Percentiles rank a stretch among this genome's conserved stretches.
These are phyloP conservation scores for Catharus fuscescens DNA, from an alignment of 2,113 vertebrate genomes.

Conservation along the genomic window DNA sequence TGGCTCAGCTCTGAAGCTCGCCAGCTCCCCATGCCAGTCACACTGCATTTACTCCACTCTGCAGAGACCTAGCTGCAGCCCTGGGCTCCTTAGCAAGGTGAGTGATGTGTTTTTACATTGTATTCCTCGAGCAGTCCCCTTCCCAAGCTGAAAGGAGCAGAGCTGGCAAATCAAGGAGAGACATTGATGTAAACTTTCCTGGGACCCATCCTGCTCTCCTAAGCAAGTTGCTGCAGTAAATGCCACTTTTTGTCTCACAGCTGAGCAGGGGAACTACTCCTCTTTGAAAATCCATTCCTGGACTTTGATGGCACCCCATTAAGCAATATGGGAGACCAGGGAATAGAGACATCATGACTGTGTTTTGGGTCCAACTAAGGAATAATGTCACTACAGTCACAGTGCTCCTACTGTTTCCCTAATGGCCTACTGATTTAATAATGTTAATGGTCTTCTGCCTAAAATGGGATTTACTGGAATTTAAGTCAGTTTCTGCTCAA, in stretches of 20 bases:
- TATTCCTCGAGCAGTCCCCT: not conserved
- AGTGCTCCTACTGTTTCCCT: not conserved
- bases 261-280: not conserved
- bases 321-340: not conserved
- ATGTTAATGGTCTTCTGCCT: constrained; percentile 14
- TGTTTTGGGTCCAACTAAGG: not conserved
- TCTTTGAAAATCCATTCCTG: not conserved
- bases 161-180: not conserved
- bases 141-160: not conserved
- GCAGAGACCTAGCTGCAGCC: not conserved
- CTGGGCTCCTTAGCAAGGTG: not conserved
- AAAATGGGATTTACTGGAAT: constrained; percentile 1
- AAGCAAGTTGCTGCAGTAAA: not conserved
- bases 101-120: not conserved
- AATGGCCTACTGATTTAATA: constrained; percentile 39
- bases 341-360: not conserved
- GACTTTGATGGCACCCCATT: not conserved
- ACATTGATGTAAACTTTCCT: not conserved
- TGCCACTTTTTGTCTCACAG: not conserved
- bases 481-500: not conserved
- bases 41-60: not conserved
- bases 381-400: not conserved
- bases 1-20: rapidly evolving
- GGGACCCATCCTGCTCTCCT: not conserved
- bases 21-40: not conserved